These are phyloP conservation scores for Blera fallax DNA, from an alignment of 2,888 invertebrate genomes.

Conservation along the genomic window DNA sequence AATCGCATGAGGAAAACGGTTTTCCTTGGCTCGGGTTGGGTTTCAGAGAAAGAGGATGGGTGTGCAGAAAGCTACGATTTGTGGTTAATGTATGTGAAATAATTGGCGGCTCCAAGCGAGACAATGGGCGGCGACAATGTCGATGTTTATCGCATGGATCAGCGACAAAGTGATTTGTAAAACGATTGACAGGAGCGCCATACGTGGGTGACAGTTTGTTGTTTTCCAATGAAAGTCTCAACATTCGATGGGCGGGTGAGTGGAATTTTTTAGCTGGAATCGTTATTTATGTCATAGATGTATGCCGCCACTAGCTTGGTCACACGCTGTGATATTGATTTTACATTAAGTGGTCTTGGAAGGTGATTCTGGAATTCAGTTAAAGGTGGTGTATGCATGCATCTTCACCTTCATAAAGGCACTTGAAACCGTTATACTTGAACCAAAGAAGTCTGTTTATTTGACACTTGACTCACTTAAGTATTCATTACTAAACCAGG, in stretches of 20 bases:
- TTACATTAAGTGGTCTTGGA: background rate
- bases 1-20: conserved; percentile 47
- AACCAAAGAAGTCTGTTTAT: too few species aligned
- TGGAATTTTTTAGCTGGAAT: conserved; percentile 34
- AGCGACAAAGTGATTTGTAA: conserved; percentile 60
- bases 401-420: too few species aligned
- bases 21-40: background rate
- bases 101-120: conserved; percentile 29
- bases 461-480: too few species aligned
- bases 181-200: conserved; percentile 60
- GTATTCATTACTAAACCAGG: too few species aligned
- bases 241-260: background rate
- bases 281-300: background rate
- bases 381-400: too few species aligned
- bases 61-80: conserved; percentile 42
- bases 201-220: conserved; percentile 43
- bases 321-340: background rate
- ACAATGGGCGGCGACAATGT: conserved; percentile 43
- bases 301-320: background rate
- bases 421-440: too few species aligned
- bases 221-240: conserved; percentile 17
- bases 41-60: background rate
- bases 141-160: conserved; percentile 54
- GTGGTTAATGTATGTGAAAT: conserved; percentile 52
- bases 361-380: too few species aligned